Conservation (phyloP, 2,797 vertebrate species). For the Macroramphosus scolopax region DNA sequence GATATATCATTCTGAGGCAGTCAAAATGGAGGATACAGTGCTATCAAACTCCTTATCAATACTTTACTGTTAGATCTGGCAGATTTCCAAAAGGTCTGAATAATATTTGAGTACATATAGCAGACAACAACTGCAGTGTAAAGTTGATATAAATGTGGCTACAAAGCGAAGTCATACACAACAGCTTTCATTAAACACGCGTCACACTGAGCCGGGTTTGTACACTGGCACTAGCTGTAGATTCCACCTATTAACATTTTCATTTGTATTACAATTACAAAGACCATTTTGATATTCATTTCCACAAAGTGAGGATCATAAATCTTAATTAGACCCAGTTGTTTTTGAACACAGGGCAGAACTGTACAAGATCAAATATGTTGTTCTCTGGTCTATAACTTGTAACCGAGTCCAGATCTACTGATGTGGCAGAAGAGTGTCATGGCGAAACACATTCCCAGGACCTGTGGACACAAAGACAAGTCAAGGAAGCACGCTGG, state of each 20-base stretch:
- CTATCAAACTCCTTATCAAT: too few relatives aligned
- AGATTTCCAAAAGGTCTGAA: too few relatives aligned
- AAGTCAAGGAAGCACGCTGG: too few relatives aligned
- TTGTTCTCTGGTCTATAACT: slow-evolving; percentile 51
- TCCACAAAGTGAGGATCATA: neutral
- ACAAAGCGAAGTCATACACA: neutral
- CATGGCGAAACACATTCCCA: slow-evolving; percentile 84
- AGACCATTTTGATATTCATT: neutral
- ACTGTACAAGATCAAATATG: slow-evolving; percentile 14
- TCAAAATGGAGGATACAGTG: slow-evolving; percentile 21
- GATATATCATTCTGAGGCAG: neutral
- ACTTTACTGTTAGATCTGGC: slow-evolving; percentile 15
- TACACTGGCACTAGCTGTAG: too few relatives aligned
- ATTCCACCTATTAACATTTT: too few relatives aligned
- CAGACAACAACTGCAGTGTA: too few relatives aligned
- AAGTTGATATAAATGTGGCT: too few relatives aligned
- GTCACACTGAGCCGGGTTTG: too few relatives aligned
- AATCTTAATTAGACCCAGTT: too few relatives aligned
- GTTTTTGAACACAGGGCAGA: neutral
- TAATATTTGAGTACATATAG: too few relatives aligned
- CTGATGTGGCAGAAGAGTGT: slow-evolving; percentile 83
- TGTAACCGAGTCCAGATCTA: slow-evolving; percentile 77
- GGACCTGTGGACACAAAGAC: slow-evolving; percentile 61
- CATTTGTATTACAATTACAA: too few relatives aligned
- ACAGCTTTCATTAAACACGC: too few relatives aligned